Percentiles rank a stretch among this genome's conserved stretches.
Conservation (phyloP, 2,888 invertebrate genomes). For the Agonopterix heracliana region DNA sequence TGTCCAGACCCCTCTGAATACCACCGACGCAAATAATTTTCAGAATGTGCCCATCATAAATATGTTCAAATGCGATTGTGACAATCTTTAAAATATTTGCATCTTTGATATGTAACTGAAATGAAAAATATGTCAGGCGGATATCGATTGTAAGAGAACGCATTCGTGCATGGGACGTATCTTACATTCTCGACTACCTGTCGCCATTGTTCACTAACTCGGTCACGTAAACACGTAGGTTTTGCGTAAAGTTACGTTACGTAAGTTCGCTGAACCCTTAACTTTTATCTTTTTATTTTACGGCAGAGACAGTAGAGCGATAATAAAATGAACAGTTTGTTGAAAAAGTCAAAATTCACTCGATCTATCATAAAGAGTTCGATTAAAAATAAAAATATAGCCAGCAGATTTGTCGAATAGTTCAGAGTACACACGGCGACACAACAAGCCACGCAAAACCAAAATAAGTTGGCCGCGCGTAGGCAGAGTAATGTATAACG, state of each 20-base stretch:
- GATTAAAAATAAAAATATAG: neutral
- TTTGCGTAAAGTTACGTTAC: constrained; percentile 18
- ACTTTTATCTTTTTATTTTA: constrained; percentile 17
- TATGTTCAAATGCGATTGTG: too few relatives aligned
- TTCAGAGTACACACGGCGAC: too few relatives aligned
- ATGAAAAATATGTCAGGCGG: neutral
- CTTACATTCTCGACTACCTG: constrained; percentile 28
- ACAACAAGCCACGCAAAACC: too few relatives aligned
- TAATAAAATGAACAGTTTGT: neutral
- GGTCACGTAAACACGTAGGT: constrained; percentile 42
- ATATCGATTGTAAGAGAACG: constrained; percentile 22
- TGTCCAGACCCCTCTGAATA: too few relatives aligned
- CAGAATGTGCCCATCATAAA: too few relatives aligned
- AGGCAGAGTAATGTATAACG: too few relatives aligned
- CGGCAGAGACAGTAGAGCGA: neutral
- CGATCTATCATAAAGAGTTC: constrained; percentile 2
- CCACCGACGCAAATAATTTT: too few relatives aligned
- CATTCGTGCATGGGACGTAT: constrained; percentile 27
- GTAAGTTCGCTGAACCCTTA: constrained; percentile 15
- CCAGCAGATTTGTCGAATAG: too few relatives aligned
- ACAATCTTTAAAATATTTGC: neutral
- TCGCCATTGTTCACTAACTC: constrained; percentile 33
- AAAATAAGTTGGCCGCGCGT: too few relatives aligned
- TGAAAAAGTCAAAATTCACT: neutral
- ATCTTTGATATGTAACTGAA: neutral